These are phyloP conservation scores for Antidorcas marsupialis DNA, from an alignment of 2,113 vertebrate species.

Conservation along the genomic window DNA sequence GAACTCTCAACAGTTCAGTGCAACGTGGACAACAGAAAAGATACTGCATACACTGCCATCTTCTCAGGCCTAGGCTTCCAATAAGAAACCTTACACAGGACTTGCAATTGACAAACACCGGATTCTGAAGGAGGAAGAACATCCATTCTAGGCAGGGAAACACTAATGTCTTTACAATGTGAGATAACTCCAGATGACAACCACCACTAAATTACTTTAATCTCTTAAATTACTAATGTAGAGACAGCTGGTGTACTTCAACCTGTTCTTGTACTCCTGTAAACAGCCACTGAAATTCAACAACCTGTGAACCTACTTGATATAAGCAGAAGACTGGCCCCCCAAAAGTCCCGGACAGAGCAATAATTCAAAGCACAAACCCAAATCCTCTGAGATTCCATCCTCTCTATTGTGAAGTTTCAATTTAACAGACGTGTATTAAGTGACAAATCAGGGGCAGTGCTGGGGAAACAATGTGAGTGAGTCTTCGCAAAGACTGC, in stretches of 20 bases:
- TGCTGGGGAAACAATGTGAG: not conserved
- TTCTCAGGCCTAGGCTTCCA: not conserved
- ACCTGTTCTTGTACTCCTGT: not conserved
- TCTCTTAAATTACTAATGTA: not conserved
- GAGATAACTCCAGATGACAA: not conserved
- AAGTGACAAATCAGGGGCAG: not conserved
- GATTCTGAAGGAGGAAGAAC: not conserved
- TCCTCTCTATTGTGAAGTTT: not conserved
- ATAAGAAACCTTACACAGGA: not conserved
- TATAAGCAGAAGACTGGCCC: not conserved
- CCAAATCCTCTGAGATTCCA: not conserved
- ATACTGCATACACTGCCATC: not conserved
- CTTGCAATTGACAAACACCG: not conserved
- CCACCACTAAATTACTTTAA: not conserved
- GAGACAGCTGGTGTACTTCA: not conserved
- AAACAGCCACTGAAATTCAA: constrained; percentile 10
- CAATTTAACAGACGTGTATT: not conserved
- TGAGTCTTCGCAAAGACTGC: not conserved
- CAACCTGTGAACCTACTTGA: not conserved
- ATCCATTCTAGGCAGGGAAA: not conserved
- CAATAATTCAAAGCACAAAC: not conserved
- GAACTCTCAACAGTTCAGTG: not conserved
- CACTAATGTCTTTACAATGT: not conserved
- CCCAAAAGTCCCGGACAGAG: not conserved
- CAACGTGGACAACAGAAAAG: not conserved